Conservation (phyloP, 2,797 vertebrate genomes). For the Crypturellus tataupa region DNA sequence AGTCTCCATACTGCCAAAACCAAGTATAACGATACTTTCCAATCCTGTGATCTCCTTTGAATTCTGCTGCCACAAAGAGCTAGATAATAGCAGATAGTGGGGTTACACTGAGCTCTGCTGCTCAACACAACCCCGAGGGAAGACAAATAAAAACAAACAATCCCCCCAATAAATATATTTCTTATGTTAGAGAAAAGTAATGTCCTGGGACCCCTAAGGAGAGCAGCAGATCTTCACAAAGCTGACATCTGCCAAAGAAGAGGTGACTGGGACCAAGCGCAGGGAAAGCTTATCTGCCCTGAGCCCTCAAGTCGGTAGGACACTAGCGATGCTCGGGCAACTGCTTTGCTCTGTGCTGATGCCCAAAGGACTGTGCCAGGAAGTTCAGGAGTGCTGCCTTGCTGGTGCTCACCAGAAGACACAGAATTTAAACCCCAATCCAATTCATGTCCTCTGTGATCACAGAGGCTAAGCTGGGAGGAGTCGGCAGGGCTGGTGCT, state of each 20-base stretch:
- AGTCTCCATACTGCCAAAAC: neutral
- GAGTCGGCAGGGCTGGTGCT: neutral
- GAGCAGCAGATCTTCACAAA: neutral
- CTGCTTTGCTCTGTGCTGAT: neutral
- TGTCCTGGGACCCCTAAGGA: neutral
- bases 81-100: neutral
- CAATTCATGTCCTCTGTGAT: neutral
- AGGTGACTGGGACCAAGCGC: neutral
- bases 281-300: neutral
- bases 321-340: neutral
- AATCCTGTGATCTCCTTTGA: slow-evolving; percentile 6
- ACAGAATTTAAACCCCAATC: neutral
- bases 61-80: slow-evolving; percentile 27
- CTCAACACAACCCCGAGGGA: neutral
- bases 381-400: neutral
- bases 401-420: neutral
- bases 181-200: neutral
- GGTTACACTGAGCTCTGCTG: neutral
- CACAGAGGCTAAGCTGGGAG: neutral
- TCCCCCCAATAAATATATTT: neutral
- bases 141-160: slow-evolving; percentile 15
- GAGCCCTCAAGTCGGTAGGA: too few species aligned
- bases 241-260: neutral
- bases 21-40: neutral
- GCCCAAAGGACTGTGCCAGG: too few species aligned